These are phyloP conservation scores for Rhopalosiphum maidis DNA, from an alignment of 1,140 invertebrate species.

Conservation along the genomic window DNA sequence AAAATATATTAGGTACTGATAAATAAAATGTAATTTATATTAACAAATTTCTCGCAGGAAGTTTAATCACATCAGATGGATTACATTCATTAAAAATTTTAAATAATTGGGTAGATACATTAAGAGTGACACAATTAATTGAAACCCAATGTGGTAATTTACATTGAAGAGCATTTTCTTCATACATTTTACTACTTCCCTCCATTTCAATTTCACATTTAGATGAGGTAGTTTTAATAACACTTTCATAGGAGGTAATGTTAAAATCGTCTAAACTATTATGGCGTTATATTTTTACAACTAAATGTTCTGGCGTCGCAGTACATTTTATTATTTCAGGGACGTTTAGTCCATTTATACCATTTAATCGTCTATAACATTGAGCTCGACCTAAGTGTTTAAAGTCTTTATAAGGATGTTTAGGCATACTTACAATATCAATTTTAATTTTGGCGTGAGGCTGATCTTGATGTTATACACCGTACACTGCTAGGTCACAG, in stretches of 20 bases:
- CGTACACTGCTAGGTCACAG: no score
- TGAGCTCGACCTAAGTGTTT: neutral
- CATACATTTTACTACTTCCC: neutral
- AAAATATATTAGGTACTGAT: no score
- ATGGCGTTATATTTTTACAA: neutral
- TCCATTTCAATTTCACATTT: neutral
- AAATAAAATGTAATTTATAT: no score
- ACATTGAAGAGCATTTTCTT: neutral
- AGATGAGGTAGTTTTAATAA: neutral
- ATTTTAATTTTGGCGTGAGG: no score
- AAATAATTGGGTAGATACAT: neutral
- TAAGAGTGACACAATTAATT: neutral
- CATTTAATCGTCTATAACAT: neutral
- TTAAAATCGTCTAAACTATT: neutral
- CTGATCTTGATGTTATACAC: no score
- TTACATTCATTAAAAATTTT: neutral
- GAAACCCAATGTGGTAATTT: neutral
- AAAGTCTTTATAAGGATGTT: neutral
- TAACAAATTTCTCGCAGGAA: neutral
- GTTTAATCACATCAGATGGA: neutral
- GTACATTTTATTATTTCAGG: neutral
- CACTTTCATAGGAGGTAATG: neutral
- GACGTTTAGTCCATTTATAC: no score
- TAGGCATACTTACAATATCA: neutral
- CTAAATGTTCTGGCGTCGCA: neutral